phyloP scores from a whole-genome alignment of 2,797 vertebrate species.

The Neosalanx taihuensis region DNA sequence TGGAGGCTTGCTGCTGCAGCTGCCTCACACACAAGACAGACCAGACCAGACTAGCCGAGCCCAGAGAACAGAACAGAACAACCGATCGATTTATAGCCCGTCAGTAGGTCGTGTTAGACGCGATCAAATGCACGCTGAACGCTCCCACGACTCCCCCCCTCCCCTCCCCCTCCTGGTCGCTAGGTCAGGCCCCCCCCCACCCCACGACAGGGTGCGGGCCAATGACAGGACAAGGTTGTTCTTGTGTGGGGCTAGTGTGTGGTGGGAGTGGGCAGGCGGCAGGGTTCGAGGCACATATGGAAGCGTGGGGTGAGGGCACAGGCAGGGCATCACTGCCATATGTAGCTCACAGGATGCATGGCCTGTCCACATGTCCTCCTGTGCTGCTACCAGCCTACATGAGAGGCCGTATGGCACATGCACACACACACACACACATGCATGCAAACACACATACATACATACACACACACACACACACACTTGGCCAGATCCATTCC shows the following conservation, averaged over 20 bases:
- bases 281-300: background rate
- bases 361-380: too few relatives aligned
- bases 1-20: slow-evolving; percentile 45
- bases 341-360: slow-evolving; percentile 1
- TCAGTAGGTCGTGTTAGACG: background rate
- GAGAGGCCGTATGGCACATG: background rate
- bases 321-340: background rate
- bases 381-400: slow-evolving; percentile 11
- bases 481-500: background rate
- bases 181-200: background rate
- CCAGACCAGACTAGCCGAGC: background rate
- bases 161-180: background rate
- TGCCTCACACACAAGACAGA: background rate
- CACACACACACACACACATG: too few relatives aligned
- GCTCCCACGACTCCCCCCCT: background rate
- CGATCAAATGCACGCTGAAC: background rate
- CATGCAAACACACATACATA: too few relatives aligned
- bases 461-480: background rate
- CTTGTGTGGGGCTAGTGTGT: background rate
- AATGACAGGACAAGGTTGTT: background rate
- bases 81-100: background rate
- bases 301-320: background rate
- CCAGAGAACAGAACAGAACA: background rate
- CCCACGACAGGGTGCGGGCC: background rate
- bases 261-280: background rate